Evolutionary conservation across 2,113 vertebrate genomes (phyloP).

Genomic region (Zapus hudsonius): DNA sequence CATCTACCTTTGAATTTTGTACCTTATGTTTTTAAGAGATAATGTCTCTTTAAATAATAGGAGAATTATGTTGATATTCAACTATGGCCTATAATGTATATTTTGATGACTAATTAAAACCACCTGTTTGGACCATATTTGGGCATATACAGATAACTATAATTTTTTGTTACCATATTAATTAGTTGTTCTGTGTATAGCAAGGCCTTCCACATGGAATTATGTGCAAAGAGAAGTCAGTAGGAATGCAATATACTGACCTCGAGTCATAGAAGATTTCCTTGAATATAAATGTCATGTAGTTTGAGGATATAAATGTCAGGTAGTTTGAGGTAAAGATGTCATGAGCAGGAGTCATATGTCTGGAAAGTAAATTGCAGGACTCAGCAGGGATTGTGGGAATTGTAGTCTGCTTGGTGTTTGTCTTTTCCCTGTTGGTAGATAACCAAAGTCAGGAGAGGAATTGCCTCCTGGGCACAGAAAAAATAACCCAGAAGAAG

Average conservation of each 20-base stretch:
- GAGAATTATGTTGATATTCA: background rate
- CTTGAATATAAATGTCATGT: background rate
- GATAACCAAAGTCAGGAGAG: background rate
- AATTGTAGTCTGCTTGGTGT: too few species aligned
- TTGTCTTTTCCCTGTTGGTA: background rate
- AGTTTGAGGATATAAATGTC: background rate
- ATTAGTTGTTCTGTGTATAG: background rate
- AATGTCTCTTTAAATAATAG: background rate
- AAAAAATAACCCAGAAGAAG: background rate
- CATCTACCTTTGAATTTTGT: background rate
- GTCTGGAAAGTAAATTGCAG: too few species aligned
- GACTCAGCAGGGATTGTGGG: too few species aligned
- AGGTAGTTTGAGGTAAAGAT: background rate
- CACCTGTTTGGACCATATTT: accelerated
- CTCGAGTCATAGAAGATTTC: background rate
- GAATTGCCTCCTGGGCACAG: background rate
- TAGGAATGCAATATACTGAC: background rate
- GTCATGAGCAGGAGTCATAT: too few species aligned
- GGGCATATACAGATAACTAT: too few species aligned
- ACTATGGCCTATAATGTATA: background rate
- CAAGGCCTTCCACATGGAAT: accelerated
- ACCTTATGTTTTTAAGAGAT: background rate
- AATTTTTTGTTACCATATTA: background rate
- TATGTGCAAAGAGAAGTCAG: background rate
- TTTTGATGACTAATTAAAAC: background rate